Evolutionary conservation across 2,888 invertebrate genomes (phyloP), one percentile per base, ranked within the genome.

Genomic region (Microchrysa polita): DNA sequence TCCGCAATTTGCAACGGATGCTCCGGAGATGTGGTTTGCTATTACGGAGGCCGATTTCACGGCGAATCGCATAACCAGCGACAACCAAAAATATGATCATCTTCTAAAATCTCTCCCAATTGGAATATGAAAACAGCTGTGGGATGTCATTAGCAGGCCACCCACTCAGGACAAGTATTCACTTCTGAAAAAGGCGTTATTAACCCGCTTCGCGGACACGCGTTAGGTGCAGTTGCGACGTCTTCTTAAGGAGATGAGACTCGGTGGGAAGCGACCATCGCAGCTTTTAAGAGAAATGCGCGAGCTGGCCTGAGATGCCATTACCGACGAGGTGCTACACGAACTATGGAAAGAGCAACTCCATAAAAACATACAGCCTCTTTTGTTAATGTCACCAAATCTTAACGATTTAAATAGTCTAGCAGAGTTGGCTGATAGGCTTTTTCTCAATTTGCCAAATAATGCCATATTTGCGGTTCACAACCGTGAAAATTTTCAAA

Each of bases 321-420:
- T n/a, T n/a, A n/a, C n/a, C n/a, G n/a, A n/a, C n/a, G n/a, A n/a
- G n/a, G n/a, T n/a, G n/a, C n/a, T n/a, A n/a, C n/a, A n/a, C n/a
- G n/a, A n/a, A n/a, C n/a, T n/a, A n/a, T n/a, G n/a, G 48, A 48
- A 48, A 48, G 48, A 48, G 4, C 48, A 48, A 48, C 48, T 34
- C 27, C 27, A 2, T 5, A 2, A 34, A 7, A 5, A 2, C 2
- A n/a, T 12, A 48, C 48, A n/a, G 16, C 12, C 14, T n/a, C 10
- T 48, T 2, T n/a, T 48, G 48, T n/a, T 48, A 4, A 48, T n/a
- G 12, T 48, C 48, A n/a, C 48, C 48, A 4, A 48, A 48, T 12
- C 48, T 48, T 7, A 48, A 48, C 48, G 14, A 48, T 12, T 10
- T 48, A 7, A 48, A 48, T 10, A 48, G 16, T n/a, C 10, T 48